Conservation (phyloP, 1,140 invertebrate genomes). For the Stegodyphus dumicola region DNA sequence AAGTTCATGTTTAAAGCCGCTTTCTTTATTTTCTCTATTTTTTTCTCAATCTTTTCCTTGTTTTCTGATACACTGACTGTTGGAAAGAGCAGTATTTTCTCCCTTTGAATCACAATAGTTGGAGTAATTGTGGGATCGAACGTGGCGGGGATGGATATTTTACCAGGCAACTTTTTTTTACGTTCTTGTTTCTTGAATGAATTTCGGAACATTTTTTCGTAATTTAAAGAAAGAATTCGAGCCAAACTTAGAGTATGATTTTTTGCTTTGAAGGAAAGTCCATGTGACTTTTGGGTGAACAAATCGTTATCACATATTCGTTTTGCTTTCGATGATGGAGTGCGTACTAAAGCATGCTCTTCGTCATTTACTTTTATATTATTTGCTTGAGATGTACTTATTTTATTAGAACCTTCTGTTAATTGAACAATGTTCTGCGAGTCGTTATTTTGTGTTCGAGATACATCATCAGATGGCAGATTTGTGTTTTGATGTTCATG, state of each 20-base stretch:
- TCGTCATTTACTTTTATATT: background rate
- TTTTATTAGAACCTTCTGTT: background rate
- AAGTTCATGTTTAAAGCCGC: constrained; percentile 39
- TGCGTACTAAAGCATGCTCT: background rate
- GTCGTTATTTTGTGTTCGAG: background rate
- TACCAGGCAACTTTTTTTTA: constrained; percentile 32
- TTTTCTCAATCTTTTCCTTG: constrained; percentile 50
- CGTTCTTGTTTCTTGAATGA: constrained; percentile 3
- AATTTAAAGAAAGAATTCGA: constrained; percentile 30
- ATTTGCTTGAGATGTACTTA: background rate
- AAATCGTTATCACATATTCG: background rate
- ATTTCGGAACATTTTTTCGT: background rate
- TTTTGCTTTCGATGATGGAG: constrained; percentile 14
- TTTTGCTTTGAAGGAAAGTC: constrained; percentile 15
- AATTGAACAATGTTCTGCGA: background rate
- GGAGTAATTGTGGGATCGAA: constrained; percentile 7
- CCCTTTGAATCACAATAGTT: background rate
- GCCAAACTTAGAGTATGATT: constrained; percentile 32
- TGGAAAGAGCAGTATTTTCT: constrained; percentile 26
- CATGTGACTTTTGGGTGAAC: background rate
- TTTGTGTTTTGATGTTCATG: background rate
- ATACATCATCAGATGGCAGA: background rate
- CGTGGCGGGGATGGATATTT: constrained; percentile 22
- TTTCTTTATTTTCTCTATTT: constrained; percentile 52
- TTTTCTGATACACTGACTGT: constrained; percentile 54